Conservation (phyloP, 1,140 invertebrate genomes). For the honey bee (Apis mellifera) region DNA sequence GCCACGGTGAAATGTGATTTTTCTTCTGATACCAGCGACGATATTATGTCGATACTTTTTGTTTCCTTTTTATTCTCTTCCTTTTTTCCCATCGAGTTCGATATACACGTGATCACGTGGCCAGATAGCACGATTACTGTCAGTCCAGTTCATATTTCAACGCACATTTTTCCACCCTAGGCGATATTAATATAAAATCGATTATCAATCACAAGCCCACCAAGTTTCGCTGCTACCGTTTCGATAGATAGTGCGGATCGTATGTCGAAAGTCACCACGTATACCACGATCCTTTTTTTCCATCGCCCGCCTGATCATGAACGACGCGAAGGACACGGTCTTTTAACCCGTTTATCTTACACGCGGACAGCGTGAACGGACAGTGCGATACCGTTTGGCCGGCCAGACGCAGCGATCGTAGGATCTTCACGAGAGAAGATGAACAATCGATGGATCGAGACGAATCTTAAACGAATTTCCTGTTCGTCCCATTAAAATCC, state of each 20-base stretch:
- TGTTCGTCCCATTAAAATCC: constrained; percentile 47
- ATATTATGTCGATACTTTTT: constrained; percentile 1
- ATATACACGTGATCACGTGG: constrained; percentile 1
- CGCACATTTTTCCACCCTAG: not conserved
- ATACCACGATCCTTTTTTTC: not conserved
- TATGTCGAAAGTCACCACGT: not conserved
- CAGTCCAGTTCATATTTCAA: not conserved
- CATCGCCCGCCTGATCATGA: not conserved
- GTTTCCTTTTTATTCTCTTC: not conserved
- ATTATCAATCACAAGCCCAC: not conserved
- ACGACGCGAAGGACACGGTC: not conserved
- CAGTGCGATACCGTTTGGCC: constrained; percentile 14
- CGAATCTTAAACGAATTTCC: constrained; percentile 41
- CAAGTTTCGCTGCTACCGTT: constrained; percentile 1
- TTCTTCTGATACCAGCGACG: not conserved
- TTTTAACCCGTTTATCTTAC: constrained; percentile 2
- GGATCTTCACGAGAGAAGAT: not conserved
- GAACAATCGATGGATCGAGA: constrained; percentile 41
- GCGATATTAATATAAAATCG: constrained; percentile 23
- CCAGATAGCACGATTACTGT: constrained; percentile 1
- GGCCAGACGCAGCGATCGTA: not conserved
- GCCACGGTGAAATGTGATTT: constrained; percentile 25
- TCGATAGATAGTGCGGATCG: not conserved
- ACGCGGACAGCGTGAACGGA: constrained; percentile 34
- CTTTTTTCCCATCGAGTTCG: not conserved